Conservation (phyloP, 2,113 vertebrate genomes). For the Naja naja region DNA sequence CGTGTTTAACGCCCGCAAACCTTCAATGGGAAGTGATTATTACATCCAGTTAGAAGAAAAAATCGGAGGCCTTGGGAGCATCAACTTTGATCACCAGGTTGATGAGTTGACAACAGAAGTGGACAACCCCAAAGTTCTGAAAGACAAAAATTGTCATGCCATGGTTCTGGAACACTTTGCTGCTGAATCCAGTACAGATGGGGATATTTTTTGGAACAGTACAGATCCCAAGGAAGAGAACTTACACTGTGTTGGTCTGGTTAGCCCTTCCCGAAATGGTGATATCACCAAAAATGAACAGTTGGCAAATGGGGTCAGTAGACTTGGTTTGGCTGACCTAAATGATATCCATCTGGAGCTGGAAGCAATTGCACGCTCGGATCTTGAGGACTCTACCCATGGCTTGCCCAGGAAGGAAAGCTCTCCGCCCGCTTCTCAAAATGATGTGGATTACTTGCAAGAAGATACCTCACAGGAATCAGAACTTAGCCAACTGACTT, state of each 20-base stretch:
- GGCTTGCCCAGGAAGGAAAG: slow-evolving; percentile 50
- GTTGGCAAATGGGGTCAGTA: slow-evolving; percentile 62
- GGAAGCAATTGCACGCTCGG: slow-evolving; percentile 37
- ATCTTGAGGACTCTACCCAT: slow-evolving; percentile 27
- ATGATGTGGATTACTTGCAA: slow-evolving; percentile 53
- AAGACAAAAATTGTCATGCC: slow-evolving; percentile 65
- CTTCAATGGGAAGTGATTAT: slow-evolving; percentile 88
- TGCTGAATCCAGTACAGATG: slow-evolving; percentile 86
- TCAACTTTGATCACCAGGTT: slow-evolving; percentile 69
- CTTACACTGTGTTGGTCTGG: slow-evolving; percentile 66
- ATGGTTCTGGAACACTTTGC: slow-evolving; percentile 77
- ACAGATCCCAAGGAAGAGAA: slow-evolving; percentile 80
- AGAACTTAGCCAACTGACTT: slow-evolving; percentile 63
- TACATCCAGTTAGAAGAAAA: slow-evolving; percentile 95
- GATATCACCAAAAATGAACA: slow-evolving; percentile 75
- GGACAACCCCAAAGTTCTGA: slow-evolving; percentile 65
- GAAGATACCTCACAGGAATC: slow-evolving; percentile 57
- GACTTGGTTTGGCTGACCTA: slow-evolving; percentile 77
- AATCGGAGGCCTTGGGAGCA: slow-evolving; percentile 67
- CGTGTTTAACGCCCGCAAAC: slow-evolving; percentile 89
- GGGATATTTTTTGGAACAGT: slow-evolving; percentile 83
- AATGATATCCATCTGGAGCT: slow-evolving; percentile 66
- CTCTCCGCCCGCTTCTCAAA: slow-evolving; percentile 46
- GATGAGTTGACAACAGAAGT: slow-evolving; percentile 66
- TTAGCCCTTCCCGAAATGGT: slow-evolving; percentile 83